These are phyloP conservation scores for Henricia sp. DNA, from an alignment of 53 echinoderm and acorn worm genomes.

Conservation along the genomic window DNA sequence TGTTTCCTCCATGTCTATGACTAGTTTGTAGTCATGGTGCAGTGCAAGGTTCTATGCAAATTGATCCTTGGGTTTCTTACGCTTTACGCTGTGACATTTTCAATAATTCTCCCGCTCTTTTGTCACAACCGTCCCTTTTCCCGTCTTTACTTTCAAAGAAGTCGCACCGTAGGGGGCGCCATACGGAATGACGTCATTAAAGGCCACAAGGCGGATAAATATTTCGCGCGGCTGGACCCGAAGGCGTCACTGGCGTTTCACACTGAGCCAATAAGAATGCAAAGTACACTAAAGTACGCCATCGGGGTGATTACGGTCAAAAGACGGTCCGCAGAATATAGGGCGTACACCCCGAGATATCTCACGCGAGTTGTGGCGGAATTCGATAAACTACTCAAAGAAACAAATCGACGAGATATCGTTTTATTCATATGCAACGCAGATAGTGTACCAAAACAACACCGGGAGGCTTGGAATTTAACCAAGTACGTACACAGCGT, in stretches of 20 bases:
- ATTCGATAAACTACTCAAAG: conserved; percentile 47
- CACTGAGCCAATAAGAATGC: neutral
- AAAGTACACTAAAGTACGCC: conserved; percentile 12
- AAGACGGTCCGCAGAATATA: neutral
- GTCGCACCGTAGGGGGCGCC: conserved; percentile 14
- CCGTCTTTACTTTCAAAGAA: conserved; percentile 42
- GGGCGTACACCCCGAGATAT: conserved; percentile 49
- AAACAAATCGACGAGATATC: conserved; percentile 20
- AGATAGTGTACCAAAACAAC: conserved; percentile 28
- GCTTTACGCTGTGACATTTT: conserved; percentile 58
- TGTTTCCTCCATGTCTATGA: too few species aligned
- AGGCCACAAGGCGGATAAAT: conserved; percentile 39
- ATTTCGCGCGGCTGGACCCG: conserved; percentile 11
- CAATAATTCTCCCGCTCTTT: conserved; percentile 37
- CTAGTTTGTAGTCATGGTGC: conserved; percentile 2
- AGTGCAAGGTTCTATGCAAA: neutral
- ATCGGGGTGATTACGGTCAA: conserved; percentile 57
- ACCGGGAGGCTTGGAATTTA: conserved; percentile 23
- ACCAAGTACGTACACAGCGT: conserved; percentile 41
- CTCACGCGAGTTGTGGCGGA: conserved; percentile 51
- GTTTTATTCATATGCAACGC: conserved; percentile 60
- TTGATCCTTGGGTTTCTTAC: conserved; percentile 5
- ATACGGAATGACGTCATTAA: conserved; percentile 12
- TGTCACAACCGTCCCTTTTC: conserved; percentile 61
- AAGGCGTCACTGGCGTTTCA: conserved; percentile 17